A percentile compares a stretch with the other conserved stretches of the same genome.
phyloP scores from a whole-genome alignment of 2,888 invertebrate genomes.

The Aleiodes testaceus region DNA sequence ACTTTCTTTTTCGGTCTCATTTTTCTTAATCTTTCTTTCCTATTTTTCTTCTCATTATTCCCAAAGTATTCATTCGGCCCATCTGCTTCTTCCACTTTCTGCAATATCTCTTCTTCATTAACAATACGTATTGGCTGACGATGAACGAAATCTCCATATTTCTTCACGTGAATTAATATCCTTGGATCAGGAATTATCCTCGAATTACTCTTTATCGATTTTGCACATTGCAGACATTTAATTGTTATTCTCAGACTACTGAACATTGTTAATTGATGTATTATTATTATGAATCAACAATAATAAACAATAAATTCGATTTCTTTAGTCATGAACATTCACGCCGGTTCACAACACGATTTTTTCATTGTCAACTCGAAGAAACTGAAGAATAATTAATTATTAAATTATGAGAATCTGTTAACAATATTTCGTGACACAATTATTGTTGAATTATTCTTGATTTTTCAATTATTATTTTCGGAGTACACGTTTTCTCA shows the following conservation, averaged over 20 bases:
- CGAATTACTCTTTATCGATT: neutral
- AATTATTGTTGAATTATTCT: no score
- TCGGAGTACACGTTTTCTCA: no score
- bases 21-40: conserved; percentile 57
- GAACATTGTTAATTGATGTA: conserved; percentile 42
- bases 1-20: conserved; percentile 58
- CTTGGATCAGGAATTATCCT: no score
- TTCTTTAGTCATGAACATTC: neutral
- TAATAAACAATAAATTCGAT: conserved; percentile 25
- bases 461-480: no score
- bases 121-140: conserved; percentile 75
- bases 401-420: no score
- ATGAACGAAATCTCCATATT: conserved; percentile 73
- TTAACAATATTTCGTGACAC: no score
- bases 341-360: neutral
- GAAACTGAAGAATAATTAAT: neutral
- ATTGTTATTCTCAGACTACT: conserved; percentile 40
- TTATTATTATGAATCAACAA: neutral
- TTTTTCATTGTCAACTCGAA: neutral
- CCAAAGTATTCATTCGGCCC: conserved; percentile 58
- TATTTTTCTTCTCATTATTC: conserved; percentile 53
- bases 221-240: conserved; percentile 38
- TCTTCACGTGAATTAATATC: conserved; percentile 29
- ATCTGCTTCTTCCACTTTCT: conserved; percentile 50
- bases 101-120: conserved; percentile 73